Evolutionary conservation across 2,888 invertebrate genomes (phyloP), one percentile per base, ranked within the genome.

Genomic region (Proisotoma minuta): DNA sequence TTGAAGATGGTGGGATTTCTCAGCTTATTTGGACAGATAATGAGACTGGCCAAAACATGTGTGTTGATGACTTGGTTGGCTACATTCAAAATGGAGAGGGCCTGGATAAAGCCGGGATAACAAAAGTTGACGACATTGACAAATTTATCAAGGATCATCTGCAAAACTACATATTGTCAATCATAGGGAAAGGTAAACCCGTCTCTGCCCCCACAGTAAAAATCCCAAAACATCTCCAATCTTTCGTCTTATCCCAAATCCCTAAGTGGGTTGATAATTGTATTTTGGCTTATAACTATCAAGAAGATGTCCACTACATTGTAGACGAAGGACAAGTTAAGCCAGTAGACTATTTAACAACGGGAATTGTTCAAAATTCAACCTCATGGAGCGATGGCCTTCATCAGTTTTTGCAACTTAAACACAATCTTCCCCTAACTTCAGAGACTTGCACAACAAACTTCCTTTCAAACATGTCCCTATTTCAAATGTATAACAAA

Each of bases 381-480:
- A 63, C 63, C 1, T 50, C 29, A 27, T 68, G 68, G 68, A 62
- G 43, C 23, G 56, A 66, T 51, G 68, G 68, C 2, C 51, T 68
- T 23, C 68, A 68, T 52, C 68, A 68, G 43, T 65, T 65, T 50
- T 50, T 68, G 22, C 63, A 63, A 54, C 50, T 68, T 15, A 62
- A 65, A 40, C 68, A 68, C 47, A 22, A 26, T 23, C 52, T 68
- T 1, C 34, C 4, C 27, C 27, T 68, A 8, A 43, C 29, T 8
- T 20, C 60, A 3, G 68, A 68, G 29, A 49, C 62, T 1, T 39
- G 65, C 1, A 57, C 63, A 10, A 68, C 68, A 1, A 68, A 68
- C 48, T 68, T 64, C 26, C 34, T 68, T 1, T 65, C 65, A 0
- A 68, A 62, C 20, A n/a, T 10, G 34, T 34, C 34, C 34, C 34